Evolutionary conservation across 1,140 invertebrate genomes (phyloP).

Genomic region (Harpegnathos saltator): DNA sequence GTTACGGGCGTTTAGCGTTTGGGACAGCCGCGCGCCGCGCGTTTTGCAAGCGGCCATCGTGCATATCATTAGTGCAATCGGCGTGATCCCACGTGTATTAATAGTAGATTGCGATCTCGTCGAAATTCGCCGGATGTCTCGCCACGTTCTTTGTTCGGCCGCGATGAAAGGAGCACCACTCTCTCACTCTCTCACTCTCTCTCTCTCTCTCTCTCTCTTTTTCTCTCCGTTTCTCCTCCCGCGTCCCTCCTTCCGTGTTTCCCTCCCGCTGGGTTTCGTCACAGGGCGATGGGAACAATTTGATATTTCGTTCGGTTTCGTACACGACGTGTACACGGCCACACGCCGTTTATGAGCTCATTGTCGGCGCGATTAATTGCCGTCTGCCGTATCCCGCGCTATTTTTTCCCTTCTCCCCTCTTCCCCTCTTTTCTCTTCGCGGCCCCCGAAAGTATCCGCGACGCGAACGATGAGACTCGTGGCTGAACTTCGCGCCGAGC

Average conservation of each 20-base stretch:
- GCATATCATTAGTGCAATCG: constrained; percentile 59
- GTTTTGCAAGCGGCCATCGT: constrained; percentile 47
- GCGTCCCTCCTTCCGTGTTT: constrained; percentile 19
- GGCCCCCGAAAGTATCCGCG: no score
- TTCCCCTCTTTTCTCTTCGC: no score
- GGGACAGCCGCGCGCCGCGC: constrained; percentile 21
- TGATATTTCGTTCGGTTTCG: constrained; percentile 82
- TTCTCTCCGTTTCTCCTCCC: not conserved
- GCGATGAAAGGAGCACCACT: constrained; percentile 75
- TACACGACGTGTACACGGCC: constrained; percentile 60
- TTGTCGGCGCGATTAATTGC: constrained; percentile 65
- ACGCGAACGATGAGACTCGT: no score
- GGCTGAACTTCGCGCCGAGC: no score
- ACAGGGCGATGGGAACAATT: constrained; percentile 82
- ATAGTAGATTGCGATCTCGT: constrained; percentile 80
- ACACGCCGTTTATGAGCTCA: constrained; percentile 53
- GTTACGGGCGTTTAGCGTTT: constrained; percentile 32
- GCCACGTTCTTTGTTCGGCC: constrained; percentile 82
- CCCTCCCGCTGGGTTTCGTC: constrained; percentile 80
- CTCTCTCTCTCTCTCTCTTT: not conserved
- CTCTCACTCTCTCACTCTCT: not conserved
- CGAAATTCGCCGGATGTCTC: constrained; percentile 85
- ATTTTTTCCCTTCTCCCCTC: no score
- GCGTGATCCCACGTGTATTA: constrained; percentile 69
- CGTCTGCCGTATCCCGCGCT: not conserved